Evolutionary conservation across 2,888 invertebrate genomes (phyloP).

Genomic region (Venustoraphidia nigricollis): DNA sequence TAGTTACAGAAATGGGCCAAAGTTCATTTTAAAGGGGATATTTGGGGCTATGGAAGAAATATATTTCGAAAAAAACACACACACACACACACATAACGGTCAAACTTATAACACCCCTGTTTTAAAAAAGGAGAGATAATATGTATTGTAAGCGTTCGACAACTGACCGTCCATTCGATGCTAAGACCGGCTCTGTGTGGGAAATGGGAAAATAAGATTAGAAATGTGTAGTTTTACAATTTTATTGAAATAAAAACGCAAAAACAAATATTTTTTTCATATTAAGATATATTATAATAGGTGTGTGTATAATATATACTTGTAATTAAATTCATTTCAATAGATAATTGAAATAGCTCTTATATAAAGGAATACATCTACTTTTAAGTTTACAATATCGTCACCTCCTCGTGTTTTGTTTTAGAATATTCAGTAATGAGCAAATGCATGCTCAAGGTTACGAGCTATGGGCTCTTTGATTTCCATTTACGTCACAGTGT

Average conservation of each 20-base stretch:
- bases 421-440: slow-evolving; percentile 33
- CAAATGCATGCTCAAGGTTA: slow-evolving; percentile 25
- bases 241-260: slow-evolving; percentile 30
- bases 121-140: too few species aligned
- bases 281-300: slow-evolving; percentile 1
- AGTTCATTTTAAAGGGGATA: too few species aligned
- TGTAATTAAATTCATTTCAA: not conserved
- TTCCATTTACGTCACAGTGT: not conserved
- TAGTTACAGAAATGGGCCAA: too few species aligned
- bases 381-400: slow-evolving; percentile 1
- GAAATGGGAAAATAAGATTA: too few species aligned
- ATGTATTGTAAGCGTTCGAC: too few species aligned
- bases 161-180: too few species aligned
- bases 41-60: too few species aligned
- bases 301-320: not conserved
- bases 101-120: too few species aligned
- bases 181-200: too few species aligned
- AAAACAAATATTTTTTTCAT: slow-evolving; percentile 18
- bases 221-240: slow-evolving; percentile 8
- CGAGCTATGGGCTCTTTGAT: slow-evolving; percentile 1
- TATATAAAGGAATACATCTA: slow-evolving; percentile 8
- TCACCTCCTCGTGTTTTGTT: slow-evolving; percentile 11
- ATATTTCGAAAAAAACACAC: too few species aligned
- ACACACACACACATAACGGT: too few species aligned
- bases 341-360: slow-evolving; percentile 5